Base-by-base conservation (phyloP, 2,113 vertebrate species). In the Numenius arquata region DNA sequence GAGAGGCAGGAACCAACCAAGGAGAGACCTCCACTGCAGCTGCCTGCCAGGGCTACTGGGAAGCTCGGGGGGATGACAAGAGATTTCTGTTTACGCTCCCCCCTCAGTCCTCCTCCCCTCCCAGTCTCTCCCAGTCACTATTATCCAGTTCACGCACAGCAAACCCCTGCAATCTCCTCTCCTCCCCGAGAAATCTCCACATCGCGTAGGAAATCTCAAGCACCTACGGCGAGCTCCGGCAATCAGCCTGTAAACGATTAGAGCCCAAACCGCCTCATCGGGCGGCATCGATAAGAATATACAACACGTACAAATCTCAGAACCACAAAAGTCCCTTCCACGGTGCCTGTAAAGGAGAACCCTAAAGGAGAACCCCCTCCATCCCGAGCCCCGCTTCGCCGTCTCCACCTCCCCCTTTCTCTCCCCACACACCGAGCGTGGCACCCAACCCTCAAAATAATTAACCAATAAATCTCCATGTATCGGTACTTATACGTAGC, bases 141-240 rank as follows among this genome's bases (percentile, higher is more conserved):
- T 17, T 11, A 15, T 0, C 32, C 27, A 8, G 26, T 7, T 68
- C 32, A 20, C 11, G 11, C 11, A 16, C 18, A 7, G 65, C 70
- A 77, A 67, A 88, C 7, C 77, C 67, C 85, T 55, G 72, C n/a
- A 8, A 19, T 7, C 59, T 61, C 72, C 29, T 56, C 59, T 87
- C 65, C 26, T 9, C 56, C 6, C 6, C 1, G 3, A 45, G 43
- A 50, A 36, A 71, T 4, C 66, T 75, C 88, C 8, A 6, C 17
- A 5, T 5, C 53, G 5, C 40, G 0, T 0, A 2, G 0, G 11
- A 34, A 65, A 76, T 8, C 83, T 45, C 40, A 26, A 11, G 12
- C 56, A 50, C 38, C 55, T 16, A 19, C 23, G 0, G 34, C 3
- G 5, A 83, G 47, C 29, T 20, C 8, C 1, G 1, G 12, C 41